These are phyloP conservation scores for Zaprionus ghesquierei DNA, from an alignment of 1,140 invertebrate species.

Conservation along the genomic window DNA sequence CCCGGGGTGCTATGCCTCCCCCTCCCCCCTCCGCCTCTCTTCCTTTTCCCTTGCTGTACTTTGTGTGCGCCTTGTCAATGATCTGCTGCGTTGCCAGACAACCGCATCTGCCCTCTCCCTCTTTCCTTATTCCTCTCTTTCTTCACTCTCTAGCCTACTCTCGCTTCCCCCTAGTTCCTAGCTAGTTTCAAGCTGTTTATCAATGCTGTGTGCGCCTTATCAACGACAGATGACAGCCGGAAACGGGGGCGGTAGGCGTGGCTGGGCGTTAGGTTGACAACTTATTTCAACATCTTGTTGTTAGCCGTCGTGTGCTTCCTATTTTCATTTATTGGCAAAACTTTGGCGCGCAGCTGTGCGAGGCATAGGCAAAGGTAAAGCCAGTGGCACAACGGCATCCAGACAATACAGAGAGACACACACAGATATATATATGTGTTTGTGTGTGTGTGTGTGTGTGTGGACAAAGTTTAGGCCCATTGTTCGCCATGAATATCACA, in stretches of 20 bases:
- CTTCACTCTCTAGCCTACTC: too few species aligned
- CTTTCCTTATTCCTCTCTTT: background rate
- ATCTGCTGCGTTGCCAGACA: slow-evolving; percentile 32
- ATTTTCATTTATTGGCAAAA: slow-evolving; percentile 79
- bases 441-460: slow-evolving; percentile 10
- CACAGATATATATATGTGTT: slow-evolving; percentile 1
- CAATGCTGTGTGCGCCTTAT: slow-evolving; percentile 71
- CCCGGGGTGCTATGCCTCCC: background rate
- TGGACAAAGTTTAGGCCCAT: slow-evolving; percentile 64
- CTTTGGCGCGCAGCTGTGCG: slow-evolving; percentile 64
- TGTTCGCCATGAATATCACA: slow-evolving; percentile 30
- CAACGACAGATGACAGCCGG: slow-evolving; percentile 57
- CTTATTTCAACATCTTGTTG: slow-evolving; percentile 75
- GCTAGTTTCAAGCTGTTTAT: slow-evolving; percentile 46
- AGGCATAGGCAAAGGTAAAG: slow-evolving; percentile 26
- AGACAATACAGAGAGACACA: background rate
- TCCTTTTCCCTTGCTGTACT: background rate
- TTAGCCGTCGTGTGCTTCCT: slow-evolving; percentile 58
- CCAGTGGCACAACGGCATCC: background rate
- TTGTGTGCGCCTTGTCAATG: slow-evolving; percentile 25
- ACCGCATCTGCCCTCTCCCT: slow-evolving; percentile 13
- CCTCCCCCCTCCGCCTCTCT: background rate
- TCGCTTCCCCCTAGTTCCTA: too few species aligned
- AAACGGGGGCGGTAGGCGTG: slow-evolving; percentile 21
- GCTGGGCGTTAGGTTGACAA: slow-evolving; percentile 65